These are phyloP conservation scores for Busseola fusca DNA, from an alignment of 2,888 invertebrate species.

Conservation along the genomic window DNA sequence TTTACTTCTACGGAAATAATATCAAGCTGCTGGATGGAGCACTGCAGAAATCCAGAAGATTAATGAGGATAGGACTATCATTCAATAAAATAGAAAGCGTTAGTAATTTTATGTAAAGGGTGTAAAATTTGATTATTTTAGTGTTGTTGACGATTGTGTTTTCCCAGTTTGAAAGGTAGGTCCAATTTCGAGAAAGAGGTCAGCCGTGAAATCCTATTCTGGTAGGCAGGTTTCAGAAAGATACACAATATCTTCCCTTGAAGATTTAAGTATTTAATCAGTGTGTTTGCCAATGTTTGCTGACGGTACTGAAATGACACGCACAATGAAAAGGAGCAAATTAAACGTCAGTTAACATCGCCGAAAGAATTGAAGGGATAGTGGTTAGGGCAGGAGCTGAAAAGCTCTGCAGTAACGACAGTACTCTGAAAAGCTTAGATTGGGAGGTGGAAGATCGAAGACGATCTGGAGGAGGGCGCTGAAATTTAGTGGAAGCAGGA, in stretches of 20 bases:
- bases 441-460: not conserved
- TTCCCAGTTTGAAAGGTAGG: not conserved
- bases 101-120: constrained; percentile 69
- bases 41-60: constrained; percentile 91
- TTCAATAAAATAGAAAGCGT: constrained; percentile 93
- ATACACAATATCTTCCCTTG: not conserved
- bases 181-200: not conserved
- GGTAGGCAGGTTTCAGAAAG: not conserved
- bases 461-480: not conserved
- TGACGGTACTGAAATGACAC: not conserved
- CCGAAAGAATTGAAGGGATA: too few species aligned
- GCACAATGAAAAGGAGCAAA: not conserved
- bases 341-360: not conserved
- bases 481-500: not conserved
- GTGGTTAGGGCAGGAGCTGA: not conserved
- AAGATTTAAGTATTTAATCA: not conserved
- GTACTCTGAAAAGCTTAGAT: not conserved
- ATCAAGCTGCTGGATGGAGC: constrained; percentile 92
- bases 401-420: not conserved
- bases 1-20: constrained; percentile 93
- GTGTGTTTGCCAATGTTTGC: not conserved
- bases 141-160: not conserved
- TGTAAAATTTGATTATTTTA: not conserved
- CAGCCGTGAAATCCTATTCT: not conserved
- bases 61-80: constrained; percentile 91